Percentiles rank a stretch among this genome's conserved stretches.
Evolutionary conservation across 1,140 invertebrate genomes (phyloP).

Genomic region (Pseudomyrmex concolor): DNA sequence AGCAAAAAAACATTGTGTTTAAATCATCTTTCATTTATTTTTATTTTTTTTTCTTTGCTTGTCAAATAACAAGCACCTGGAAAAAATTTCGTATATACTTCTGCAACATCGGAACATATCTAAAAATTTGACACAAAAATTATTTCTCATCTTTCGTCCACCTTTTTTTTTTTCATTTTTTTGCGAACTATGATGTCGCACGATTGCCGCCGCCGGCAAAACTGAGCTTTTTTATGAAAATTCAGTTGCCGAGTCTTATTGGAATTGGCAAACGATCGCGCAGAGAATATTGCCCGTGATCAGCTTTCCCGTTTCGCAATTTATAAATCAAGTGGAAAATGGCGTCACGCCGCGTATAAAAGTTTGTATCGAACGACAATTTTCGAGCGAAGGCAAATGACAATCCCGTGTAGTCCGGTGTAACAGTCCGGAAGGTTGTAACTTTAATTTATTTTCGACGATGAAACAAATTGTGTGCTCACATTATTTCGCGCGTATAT

Average conservation of each 20-base stretch:
- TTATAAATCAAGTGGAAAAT: conserved; percentile 69
- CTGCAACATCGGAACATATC: conserved; percentile 17
- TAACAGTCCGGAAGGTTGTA: conserved; percentile 11
- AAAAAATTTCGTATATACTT: conserved; percentile 25
- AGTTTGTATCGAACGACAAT: conserved; percentile 36
- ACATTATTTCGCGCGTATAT: conserved; percentile 33
- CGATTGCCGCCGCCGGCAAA: conserved; percentile 64
- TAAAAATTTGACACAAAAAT: conserved; percentile 27
- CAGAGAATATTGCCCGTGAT: conserved; percentile 32
- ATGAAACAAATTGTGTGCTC: conserved; percentile 38
- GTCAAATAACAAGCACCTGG: conserved; percentile 15
- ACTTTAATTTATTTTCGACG: conserved; percentile 47
- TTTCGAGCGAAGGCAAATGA: conserved; percentile 44
- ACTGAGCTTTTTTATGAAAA: conserved; percentile 55
- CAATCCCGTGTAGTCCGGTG: conserved; percentile 42
- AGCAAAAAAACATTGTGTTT: too few species aligned
- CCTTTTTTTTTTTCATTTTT: conserved; percentile 36
- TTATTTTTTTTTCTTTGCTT: background rate
- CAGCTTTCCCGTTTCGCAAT: conserved; percentile 44
- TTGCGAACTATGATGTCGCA: conserved; percentile 43
- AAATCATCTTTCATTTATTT: background rate
- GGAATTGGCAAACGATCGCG: conserved; percentile 60
- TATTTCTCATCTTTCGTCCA: conserved; percentile 26
- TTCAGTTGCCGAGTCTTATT: conserved; percentile 59
- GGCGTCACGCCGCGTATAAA: conserved; percentile 34